These are phyloP conservation scores for Microplitis deprimator DNA, from an alignment of 2,888 invertebrate genomes.

Conservation along the genomic window DNA sequence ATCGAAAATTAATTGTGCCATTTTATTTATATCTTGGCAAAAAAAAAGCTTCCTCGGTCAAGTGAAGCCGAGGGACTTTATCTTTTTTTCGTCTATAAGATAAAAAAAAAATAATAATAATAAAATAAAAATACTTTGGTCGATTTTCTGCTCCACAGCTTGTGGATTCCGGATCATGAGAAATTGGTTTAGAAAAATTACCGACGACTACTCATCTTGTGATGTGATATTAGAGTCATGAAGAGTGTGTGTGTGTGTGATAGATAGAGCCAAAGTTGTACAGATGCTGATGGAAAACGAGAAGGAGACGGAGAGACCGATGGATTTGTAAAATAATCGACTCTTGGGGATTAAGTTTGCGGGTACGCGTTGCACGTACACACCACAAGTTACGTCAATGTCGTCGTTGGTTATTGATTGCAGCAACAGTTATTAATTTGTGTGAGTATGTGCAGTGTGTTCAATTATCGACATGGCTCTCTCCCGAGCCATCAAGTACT, in stretches of 20 bases:
- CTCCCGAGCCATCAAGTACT: slow-evolving; percentile 45
- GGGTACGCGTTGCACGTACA: slow-evolving; percentile 30
- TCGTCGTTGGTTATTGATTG: slow-evolving; percentile 64
- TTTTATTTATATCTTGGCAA: slow-evolving; percentile 33
- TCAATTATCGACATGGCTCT: slow-evolving; percentile 64
- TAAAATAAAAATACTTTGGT: background rate
- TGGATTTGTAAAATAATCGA: slow-evolving; percentile 33
- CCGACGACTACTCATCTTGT: background rate
- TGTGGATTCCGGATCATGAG: background rate
- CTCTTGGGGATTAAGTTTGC: slow-evolving; percentile 24
- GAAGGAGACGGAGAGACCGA: background rate
- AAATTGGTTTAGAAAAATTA: background rate
- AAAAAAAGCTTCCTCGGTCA: background rate
- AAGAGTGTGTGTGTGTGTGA: background rate
- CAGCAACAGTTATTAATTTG: slow-evolving; percentile 70
- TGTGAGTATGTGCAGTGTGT: slow-evolving; percentile 51
- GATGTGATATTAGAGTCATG: background rate
- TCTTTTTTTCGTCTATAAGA: background rate
- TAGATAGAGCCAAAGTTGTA: background rate
- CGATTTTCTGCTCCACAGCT: background rate
- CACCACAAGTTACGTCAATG: slow-evolving; percentile 48
- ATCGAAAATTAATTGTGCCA: slow-evolving; percentile 39
- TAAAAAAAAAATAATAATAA: background rate
- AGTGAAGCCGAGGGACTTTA: background rate
- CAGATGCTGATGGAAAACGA: background rate